phyloP scores from a whole-genome alignment of 53 echinoderm and acorn worm species.

The Actinopyga echinites region DNA sequence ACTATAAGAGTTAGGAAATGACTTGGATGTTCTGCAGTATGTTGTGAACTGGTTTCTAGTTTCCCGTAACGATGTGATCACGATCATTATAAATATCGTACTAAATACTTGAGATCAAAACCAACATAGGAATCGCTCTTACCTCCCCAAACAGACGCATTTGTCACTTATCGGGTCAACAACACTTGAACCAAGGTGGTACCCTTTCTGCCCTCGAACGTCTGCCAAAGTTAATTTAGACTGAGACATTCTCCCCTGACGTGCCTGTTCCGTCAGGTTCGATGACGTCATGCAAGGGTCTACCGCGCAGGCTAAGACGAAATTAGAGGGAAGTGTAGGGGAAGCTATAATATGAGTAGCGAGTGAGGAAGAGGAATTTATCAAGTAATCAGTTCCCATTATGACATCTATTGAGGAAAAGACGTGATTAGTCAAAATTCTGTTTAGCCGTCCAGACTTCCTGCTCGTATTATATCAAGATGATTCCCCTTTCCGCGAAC shows the following conservation, averaged over 20 bases:
- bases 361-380: not conserved
- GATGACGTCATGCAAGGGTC: constrained; percentile 8
- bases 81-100: too few relatives aligned
- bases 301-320: not conserved
- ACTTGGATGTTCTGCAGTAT: too few relatives aligned
- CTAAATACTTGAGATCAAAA: too few relatives aligned
- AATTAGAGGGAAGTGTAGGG: not conserved
- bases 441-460: constrained; percentile 20
- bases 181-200: too few relatives aligned
- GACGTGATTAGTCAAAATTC: constrained; percentile 20
- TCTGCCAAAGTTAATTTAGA: constrained; percentile 14
- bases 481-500: not conserved
- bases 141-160: too few relatives aligned
- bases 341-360: not conserved
- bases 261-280: not conserved
- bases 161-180: too few relatives aligned
- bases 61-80: too few relatives aligned
- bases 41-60: too few relatives aligned
- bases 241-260: not conserved
- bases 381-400: constrained; percentile 1
- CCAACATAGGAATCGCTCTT: too few relatives aligned
- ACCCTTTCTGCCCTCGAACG: not conserved
- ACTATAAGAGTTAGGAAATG: too few relatives aligned
- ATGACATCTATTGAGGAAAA: constrained; percentile 35
- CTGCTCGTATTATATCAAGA: not conserved